Percentiles rank a stretch among this genome's conserved stretches.
Evolutionary conservation across 2,888 invertebrate species (phyloP).

Genomic region (Ornithoptera priamus): DNA sequence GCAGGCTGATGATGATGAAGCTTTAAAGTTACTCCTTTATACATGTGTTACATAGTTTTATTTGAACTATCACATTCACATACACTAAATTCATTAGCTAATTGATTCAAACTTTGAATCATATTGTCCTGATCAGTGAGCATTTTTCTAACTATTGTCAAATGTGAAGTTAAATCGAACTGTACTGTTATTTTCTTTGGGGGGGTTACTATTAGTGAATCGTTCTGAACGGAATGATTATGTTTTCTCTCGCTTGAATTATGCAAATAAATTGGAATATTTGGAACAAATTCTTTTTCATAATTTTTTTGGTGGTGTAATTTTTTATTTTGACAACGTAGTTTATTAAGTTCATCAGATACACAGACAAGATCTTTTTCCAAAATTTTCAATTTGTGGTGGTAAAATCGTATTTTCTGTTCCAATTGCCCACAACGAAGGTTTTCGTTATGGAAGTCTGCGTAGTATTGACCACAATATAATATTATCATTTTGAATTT

Average conservation of each 20-base stretch:
- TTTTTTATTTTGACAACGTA: conserved; percentile 40
- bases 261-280: neutral
- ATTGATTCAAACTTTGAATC: conserved; percentile 46
- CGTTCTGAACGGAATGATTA: neutral
- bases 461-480: conserved; percentile 53
- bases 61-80: neutral
- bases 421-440: conserved; percentile 45
- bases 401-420: conserved; percentile 53
- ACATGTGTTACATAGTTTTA: no score
- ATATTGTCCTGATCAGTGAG: conserved; percentile 52
- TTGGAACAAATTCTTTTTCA: neutral
- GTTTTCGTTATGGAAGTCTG: conserved; percentile 48
- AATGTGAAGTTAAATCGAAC: conserved; percentile 48
- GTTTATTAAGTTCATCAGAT: conserved; percentile 43
- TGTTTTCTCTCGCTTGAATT: neutral
- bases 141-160: conserved; percentile 49
- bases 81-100: conserved; percentile 42
- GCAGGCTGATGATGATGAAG: no score
- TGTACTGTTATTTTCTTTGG: conserved; percentile 13
- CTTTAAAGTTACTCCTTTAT: no score
- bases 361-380: conserved; percentile 44
- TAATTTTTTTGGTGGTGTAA: conserved; percentile 31
- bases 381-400: conserved; percentile 50
- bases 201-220: neutral
- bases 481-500: conserved; percentile 47